These are phyloP conservation scores for Hemibagrus wyckioides DNA, from an alignment of 2,113 vertebrate species.

Conservation along the genomic window DNA sequence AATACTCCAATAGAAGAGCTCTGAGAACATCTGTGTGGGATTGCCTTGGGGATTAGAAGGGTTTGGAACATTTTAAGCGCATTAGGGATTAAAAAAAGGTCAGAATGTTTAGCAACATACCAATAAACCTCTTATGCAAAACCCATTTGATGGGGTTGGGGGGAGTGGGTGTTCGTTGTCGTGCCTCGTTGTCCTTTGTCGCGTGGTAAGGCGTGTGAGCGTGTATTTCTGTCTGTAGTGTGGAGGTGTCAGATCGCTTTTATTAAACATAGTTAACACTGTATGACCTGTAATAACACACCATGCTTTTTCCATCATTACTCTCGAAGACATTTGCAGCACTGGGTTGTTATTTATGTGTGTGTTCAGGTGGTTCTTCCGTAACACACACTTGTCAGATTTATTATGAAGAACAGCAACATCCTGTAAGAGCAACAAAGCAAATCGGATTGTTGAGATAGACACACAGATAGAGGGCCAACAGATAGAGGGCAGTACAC, in stretches of 20 bases:
- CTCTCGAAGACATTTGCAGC: constrained; percentile 12
- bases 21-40: constrained; percentile 69
- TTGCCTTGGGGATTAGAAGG: constrained; percentile 65
- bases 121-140: constrained; percentile 78
- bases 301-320: constrained; percentile 35
- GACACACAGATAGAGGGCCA: constrained; percentile 3
- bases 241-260: constrained; percentile 43
- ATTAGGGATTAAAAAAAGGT: constrained; percentile 76
- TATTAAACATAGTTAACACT: constrained; percentile 35
- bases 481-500: background rate
- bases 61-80: constrained; percentile 70
- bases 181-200: constrained; percentile 71
- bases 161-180: constrained; percentile 62
- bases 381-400: background rate
- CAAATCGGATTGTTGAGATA: background rate
- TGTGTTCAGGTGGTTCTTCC: constrained; percentile 14
- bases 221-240: constrained; percentile 28
- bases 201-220: constrained; percentile 39
- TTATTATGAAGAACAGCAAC: background rate
- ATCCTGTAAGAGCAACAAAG: background rate
- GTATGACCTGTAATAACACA: constrained; percentile 9
- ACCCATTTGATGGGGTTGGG: constrained; percentile 67
- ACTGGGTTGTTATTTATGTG: background rate
- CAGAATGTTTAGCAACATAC: constrained; percentile 78
- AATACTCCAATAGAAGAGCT: constrained; percentile 65